These are phyloP conservation scores for Apodemus agrarius DNA, from an alignment of 2,797 vertebrate species.

Conservation along the genomic window DNA sequence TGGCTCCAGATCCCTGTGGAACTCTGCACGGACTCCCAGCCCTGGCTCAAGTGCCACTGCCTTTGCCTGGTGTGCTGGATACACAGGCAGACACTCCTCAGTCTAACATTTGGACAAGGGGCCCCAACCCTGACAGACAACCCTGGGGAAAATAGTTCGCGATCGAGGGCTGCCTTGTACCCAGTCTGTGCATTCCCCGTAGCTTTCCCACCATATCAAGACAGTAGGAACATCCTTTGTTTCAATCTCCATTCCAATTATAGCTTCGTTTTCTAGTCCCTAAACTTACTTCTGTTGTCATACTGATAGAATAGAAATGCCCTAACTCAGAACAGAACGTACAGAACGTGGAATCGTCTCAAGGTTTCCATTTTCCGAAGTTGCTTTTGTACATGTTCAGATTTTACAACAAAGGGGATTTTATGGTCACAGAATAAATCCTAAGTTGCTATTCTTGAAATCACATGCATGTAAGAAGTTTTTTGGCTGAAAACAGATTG, in stretches of 20 bases:
- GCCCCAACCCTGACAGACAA: neutral
- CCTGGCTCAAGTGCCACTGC: constrained; percentile 13
- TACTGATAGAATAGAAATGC: neutral
- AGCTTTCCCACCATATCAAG: neutral
- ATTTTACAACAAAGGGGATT: neutral
- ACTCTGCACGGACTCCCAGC: neutral
- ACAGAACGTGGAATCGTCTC: neutral
- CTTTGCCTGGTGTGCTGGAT: neutral
- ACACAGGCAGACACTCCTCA: neutral
- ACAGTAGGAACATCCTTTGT: neutral
- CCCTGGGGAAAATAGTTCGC: neutral
- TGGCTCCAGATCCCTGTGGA: constrained; percentile 2
- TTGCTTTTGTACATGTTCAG: neutral
- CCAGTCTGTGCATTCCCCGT: neutral
- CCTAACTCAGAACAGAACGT: neutral
- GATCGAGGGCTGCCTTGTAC: neutral
- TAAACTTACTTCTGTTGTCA: neutral
- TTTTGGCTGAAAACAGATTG: neutral
- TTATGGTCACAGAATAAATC: constrained; percentile 13
- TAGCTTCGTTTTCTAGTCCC: neutral
- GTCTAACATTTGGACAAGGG: neutral
- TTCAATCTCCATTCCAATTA: neutral
- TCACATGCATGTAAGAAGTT: constrained; percentile 15
- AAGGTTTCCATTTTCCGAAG: constrained; percentile 15
- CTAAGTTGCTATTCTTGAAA: constrained; percentile 17